A percentile compares a stretch with the other conserved stretches of the same genome.
phyloP scores from a whole-genome alignment of 2,888 invertebrate species.

The Drosophila percnosoma region DNA sequence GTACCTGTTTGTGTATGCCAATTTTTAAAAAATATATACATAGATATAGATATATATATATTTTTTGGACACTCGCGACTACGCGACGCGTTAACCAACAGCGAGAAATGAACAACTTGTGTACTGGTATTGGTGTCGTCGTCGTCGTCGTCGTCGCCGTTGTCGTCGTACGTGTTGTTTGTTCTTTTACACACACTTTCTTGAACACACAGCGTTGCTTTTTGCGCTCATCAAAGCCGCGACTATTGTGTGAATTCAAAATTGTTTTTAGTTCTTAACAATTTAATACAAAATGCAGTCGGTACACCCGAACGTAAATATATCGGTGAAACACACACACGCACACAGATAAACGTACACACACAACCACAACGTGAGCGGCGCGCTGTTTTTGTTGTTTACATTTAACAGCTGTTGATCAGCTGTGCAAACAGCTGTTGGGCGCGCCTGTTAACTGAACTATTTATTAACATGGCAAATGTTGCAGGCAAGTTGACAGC shows the following conservation, averaged over 20 bases:
- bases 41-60: neutral
- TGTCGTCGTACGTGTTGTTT: slow-evolving; percentile 64
- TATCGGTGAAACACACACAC: slow-evolving; percentile 9
- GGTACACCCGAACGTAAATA: slow-evolving; percentile 41
- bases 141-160: slow-evolving; percentile 39
- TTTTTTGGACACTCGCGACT: slow-evolving; percentile 39
- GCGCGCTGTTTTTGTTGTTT: slow-evolving; percentile 69
- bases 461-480: slow-evolving; percentile 25
- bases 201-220: slow-evolving; percentile 70
- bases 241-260: slow-evolving; percentile 45
- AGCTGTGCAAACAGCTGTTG: slow-evolving; percentile 57
- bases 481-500: slow-evolving; percentile 34
- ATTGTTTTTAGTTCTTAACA: slow-evolving; percentile 3
- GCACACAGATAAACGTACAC: slow-evolving; percentile 6
- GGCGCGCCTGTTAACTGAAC: slow-evolving; percentile 39
- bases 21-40: slow-evolving; percentile 1
- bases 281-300: slow-evolving; percentile 29
- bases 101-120: slow-evolving; percentile 60
- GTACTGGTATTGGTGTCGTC: slow-evolving; percentile 51
- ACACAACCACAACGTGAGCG: slow-evolving; percentile 35
- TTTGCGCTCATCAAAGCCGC: slow-evolving; percentile 50
- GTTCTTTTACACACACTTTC: slow-evolving; percentile 77
- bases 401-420: slow-evolving; percentile 63
- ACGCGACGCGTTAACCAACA: slow-evolving; percentile 44
- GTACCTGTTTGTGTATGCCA: slow-evolving; percentile 19